A percentile compares a stretch with the other conserved stretches of the same genome.
These are phyloP conservation scores for Ashinkailepas kermadecensis DNA, from an alignment of 2,888 invertebrate genomes.

Conservation along the genomic window DNA sequence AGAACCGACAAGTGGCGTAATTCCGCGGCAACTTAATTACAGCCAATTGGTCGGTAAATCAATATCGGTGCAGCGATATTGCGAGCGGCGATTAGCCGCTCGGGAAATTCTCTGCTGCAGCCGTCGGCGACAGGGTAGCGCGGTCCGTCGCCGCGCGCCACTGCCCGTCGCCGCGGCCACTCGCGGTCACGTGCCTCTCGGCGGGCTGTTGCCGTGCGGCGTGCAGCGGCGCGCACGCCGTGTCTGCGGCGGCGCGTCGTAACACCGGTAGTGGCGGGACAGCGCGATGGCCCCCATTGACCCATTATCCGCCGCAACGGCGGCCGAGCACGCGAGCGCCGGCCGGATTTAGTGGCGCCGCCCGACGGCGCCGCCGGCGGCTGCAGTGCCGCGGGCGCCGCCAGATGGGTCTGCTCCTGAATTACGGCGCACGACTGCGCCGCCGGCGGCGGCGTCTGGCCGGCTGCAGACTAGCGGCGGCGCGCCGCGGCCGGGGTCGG, in stretches of 20 bases:
- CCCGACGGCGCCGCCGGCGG: background rate
- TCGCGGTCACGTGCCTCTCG: no score
- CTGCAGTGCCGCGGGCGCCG: constrained; percentile 2
- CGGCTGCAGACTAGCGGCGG: background rate
- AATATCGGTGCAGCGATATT: background rate
- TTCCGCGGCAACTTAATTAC: background rate
- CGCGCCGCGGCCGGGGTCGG: background rate
- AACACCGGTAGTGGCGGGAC: constrained; percentile 5
- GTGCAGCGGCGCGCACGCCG: background rate
- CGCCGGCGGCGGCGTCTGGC: background rate
- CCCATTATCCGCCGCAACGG: background rate
- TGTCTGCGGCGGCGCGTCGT: background rate
- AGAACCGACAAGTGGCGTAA: background rate
- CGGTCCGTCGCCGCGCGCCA: background rate
- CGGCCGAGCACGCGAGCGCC: background rate
- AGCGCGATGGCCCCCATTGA: background rate
- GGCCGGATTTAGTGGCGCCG: background rate
- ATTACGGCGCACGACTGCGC: background rate
- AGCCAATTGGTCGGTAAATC: background rate
- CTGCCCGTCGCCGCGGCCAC: background rate
- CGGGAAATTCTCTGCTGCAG: background rate
- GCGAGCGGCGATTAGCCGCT: background rate
- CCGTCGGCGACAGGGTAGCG: background rate
- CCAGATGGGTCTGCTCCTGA: background rate
- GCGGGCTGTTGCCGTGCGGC: no score